Base-by-base conservation (phyloP, 2,888 invertebrate genomes). In the Entomobrya proxima region DNA sequence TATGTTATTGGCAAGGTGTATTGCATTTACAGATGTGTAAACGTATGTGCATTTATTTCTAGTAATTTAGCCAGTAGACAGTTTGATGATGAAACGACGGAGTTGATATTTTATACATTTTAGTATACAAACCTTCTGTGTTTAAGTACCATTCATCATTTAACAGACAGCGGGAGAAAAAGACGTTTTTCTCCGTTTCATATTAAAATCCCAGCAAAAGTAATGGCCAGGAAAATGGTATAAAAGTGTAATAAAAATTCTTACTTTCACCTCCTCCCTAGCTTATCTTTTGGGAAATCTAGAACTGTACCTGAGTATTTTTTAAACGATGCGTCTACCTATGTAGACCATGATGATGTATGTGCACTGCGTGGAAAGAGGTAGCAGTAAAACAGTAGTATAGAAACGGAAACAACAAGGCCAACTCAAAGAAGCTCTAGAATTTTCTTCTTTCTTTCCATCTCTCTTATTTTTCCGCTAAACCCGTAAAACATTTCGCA, bases 241-340 rank as follows among this genome's bases (percentile, higher is more conserved):
- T 58, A 58, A 69, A 69, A 69, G 27, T 69, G 69, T 13, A 69
- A 44, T 69, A 69, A 69, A 69, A 69, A 37, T 24, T 44, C 44
- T 11, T 24, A 58, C 40, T 44, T 69, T 69, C 44, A 37, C 69
- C 40, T 69, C 35, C 30, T 44, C n/a, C n/a, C n/a, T 30, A 27
- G 21, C 52, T 52, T 52, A 52, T 52, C 52, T 52, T 3, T 24
- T 21, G 4, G 52, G n/a, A n/a, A 52, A 52, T 52, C 52, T 21
- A 4, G 4, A 52, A 52, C 7, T 21, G 21, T 52, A 52, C 52
- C 52, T 52, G 52, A 21, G 52, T 52, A 3, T 47, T 47, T 47
- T 47, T 47, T 47, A 47, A 47, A 52, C 18, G 21, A 52, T 52
- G 13, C 21, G 52, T 21, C 52, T 6, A 52, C 52, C 18, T 24